Evolutionary conservation across 2,113 vertebrate species (phyloP).

Genomic region (Vanacampus margaritifer): DNA sequence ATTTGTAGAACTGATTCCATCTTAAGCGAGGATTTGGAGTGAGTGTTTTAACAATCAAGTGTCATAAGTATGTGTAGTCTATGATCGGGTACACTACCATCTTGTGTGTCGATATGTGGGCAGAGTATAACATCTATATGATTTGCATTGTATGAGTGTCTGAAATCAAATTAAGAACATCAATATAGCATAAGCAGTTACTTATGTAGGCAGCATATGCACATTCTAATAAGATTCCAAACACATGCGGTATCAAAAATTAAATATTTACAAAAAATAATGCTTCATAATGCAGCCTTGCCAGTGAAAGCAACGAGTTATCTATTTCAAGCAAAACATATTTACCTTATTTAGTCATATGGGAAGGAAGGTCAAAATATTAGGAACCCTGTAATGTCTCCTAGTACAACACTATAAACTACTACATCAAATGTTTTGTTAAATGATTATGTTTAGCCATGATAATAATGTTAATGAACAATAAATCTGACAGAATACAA

Average conservation of each 20-base stretch:
- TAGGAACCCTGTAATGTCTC: no score
- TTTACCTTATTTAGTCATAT: no score
- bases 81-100: not conserved
- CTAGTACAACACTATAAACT: no score
- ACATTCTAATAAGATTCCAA: not conserved
- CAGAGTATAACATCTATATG: not conserved
- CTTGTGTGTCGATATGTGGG: not conserved
- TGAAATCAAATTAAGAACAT: no score
- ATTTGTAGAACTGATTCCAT: not conserved
- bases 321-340: not conserved
- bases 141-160: no score
- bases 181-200: not conserved
- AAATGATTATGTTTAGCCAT: no score
- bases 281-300: no score
- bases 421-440: no score
- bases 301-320: no score
- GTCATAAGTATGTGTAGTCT: not conserved
- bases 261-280: no score
- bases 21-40: not conserved
- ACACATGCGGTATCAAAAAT: no score
- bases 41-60: not conserved
- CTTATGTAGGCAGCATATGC: not conserved
- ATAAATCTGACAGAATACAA: not conserved
- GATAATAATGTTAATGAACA: not conserved
- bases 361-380: no score